Conservation (phyloP, 2,888 invertebrate species). For the Zootermopsis nevadensis region DNA sequence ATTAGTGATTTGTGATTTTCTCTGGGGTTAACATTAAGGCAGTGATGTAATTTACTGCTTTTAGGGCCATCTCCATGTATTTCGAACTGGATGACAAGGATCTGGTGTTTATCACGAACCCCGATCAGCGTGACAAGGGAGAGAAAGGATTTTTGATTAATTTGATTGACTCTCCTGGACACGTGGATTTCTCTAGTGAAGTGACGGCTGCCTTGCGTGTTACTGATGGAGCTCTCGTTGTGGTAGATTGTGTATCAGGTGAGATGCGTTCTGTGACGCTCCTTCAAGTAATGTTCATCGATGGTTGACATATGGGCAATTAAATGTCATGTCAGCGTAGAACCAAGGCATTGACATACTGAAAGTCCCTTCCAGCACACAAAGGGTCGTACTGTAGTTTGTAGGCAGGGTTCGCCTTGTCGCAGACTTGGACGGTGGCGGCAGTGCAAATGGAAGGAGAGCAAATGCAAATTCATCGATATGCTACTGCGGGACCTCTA, state of each 20-base stretch:
- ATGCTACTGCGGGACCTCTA: constrained; percentile 49
- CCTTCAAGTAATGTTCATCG: too few relatives aligned
- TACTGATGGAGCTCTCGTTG: constrained; percentile 99
- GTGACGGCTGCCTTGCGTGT: constrained; percentile 99
- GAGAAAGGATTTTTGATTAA: constrained; percentile 99
- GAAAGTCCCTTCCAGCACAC: constrained; percentile 59
- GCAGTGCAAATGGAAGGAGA: constrained; percentile 52
- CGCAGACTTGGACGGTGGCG: constrained; percentile 48
- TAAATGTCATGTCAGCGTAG: too few relatives aligned
- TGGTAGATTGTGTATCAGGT: constrained; percentile 99
- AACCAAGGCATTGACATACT: too few relatives aligned
- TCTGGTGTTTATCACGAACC: constrained; percentile 90
- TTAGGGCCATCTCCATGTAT: constrained; percentile 98
- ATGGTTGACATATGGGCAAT: too few relatives aligned
- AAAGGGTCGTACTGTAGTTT: constrained; percentile 60
- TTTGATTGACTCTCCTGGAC: constrained; percentile 99
- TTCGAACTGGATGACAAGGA: constrained; percentile 97
- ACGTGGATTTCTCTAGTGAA: constrained; percentile 99
- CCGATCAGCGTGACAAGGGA: constrained; percentile 90
- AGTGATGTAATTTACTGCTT: constrained; percentile 55
- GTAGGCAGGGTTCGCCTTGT: constrained; percentile 43
- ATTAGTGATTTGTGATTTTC: too few relatives aligned
- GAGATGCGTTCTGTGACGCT: too few relatives aligned
- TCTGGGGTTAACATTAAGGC: too few relatives aligned
- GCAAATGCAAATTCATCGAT: constrained; percentile 29